Percentiles rank a stretch among this genome's conserved stretches.
These are phyloP conservation scores for Dipodomys merriami DNA, from an alignment of 2,113 vertebrate genomes.

Conservation along the genomic window DNA sequence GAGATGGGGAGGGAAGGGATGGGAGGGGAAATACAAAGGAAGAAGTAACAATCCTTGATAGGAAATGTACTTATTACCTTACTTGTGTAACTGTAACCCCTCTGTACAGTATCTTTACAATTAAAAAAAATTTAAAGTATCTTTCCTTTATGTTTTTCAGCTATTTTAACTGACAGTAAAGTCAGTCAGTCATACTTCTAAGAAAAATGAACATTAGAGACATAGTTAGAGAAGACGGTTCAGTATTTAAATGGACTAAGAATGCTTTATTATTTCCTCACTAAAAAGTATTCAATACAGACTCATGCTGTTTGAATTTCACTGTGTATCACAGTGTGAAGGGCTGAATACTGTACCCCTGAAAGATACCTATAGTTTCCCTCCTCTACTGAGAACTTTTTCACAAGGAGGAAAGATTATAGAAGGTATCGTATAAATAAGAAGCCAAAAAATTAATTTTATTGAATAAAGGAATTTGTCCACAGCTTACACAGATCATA, in stretches of 20 bases:
- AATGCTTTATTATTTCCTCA: neutral
- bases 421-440: slow-evolving; percentile 70
- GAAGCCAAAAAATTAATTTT: slow-evolving; percentile 76
- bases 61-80: too few relatives aligned
- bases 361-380: neutral
- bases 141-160: too few relatives aligned
- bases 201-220: neutral
- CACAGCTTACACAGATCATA: slow-evolving; percentile 71
- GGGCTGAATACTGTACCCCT: neutral
- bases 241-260: neutral
- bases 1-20: too few relatives aligned
- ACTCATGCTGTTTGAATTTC: neutral
- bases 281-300: neutral
- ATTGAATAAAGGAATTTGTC: slow-evolving; percentile 71
- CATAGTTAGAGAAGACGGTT: neutral
- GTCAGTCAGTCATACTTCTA: neutral
- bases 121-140: too few relatives aligned
- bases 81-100: too few relatives aligned
- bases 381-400: neutral
- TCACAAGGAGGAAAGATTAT: slow-evolving; percentile 16
- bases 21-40: too few relatives aligned
- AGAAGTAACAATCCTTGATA: too few relatives aligned
- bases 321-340: neutral
- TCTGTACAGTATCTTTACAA: too few relatives aligned
- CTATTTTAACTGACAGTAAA: too few relatives aligned